Conservation (phyloP, 1,140 invertebrate species). For the Archegozetes longisetosus region DNA sequence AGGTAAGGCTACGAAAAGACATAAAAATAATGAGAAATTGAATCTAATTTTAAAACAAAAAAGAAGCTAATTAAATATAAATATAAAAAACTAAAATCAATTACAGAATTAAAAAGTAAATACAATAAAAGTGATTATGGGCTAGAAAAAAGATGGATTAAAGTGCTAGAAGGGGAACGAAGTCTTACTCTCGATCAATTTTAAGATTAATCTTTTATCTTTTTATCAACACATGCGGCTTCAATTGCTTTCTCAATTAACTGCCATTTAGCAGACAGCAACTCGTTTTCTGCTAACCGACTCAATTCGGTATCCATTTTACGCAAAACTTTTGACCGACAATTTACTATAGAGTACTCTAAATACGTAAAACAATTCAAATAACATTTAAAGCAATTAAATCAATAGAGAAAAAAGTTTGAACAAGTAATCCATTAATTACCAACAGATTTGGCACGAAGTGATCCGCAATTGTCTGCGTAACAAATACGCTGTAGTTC, state of each 20-base stretch:
- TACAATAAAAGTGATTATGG: no score
- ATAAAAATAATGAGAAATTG: no score
- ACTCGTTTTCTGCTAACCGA: slow-evolving; percentile 36
- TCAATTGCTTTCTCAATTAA: slow-evolving; percentile 42
- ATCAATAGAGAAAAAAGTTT: neutral
- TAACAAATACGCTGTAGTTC: slow-evolving; percentile 75
- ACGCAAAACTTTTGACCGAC: slow-evolving; percentile 48
- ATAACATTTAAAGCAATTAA: neutral
- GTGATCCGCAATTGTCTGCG: slow-evolving; percentile 50
- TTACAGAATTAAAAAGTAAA: no score
- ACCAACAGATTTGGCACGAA: slow-evolving; percentile 53
- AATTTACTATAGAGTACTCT: slow-evolving; percentile 40
- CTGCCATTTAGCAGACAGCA: slow-evolving; percentile 26
- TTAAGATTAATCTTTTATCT: slow-evolving; percentile 64
- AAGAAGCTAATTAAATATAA: no score
- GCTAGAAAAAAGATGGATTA: slow-evolving; percentile 2
- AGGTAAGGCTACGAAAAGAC: no score
- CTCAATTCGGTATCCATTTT: slow-evolving; percentile 47
- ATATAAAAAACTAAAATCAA: no score
- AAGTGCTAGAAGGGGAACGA: neutral
- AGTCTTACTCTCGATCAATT: slow-evolving; percentile 52
- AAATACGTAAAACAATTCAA: slow-evolving; percentile 18
- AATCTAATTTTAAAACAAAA: no score
- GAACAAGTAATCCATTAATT: slow-evolving; percentile 27
- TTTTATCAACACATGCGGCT: slow-evolving; percentile 52